Evolutionary conservation across 2,113 vertebrate species (phyloP).

Genomic region (Struthidea cinerea): DNA sequence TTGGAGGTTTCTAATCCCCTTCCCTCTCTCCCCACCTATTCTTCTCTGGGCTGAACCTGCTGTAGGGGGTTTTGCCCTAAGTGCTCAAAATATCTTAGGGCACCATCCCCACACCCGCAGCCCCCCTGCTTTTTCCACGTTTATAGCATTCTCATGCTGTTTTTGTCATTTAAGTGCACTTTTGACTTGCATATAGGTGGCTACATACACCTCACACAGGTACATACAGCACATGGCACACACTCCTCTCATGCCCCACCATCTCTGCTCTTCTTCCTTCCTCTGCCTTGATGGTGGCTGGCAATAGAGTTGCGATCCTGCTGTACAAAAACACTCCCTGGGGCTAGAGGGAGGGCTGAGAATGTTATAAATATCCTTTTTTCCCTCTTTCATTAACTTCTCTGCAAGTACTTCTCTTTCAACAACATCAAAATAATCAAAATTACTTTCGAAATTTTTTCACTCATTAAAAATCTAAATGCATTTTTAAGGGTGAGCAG

Average conservation of each 20-base stretch:
- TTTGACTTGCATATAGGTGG: not conserved
- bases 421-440: not conserved
- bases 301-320: not conserved
- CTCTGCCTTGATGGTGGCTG: not conserved
- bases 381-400: not conserved
- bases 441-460: not conserved
- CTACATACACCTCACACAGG: not conserved
- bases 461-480: not conserved
- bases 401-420: not conserved
- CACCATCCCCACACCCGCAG: not conserved
- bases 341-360: not conserved
- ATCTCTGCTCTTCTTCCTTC: not conserved
- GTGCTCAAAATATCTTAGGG: not conserved
- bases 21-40: not conserved
- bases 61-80: accelerated
- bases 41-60: not conserved
- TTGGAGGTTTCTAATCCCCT: not conserved
- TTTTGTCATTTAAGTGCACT: not conserved
- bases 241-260: accelerated
- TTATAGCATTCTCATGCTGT: not conserved
- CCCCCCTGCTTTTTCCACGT: not conserved
- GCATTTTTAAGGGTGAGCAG: not conserved
- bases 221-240: accelerated
- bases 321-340: not conserved
- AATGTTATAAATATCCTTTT: not conserved